Base-by-base conservation (phyloP, 2,797 vertebrate genomes). In the Mastacembelus armatus region DNA sequence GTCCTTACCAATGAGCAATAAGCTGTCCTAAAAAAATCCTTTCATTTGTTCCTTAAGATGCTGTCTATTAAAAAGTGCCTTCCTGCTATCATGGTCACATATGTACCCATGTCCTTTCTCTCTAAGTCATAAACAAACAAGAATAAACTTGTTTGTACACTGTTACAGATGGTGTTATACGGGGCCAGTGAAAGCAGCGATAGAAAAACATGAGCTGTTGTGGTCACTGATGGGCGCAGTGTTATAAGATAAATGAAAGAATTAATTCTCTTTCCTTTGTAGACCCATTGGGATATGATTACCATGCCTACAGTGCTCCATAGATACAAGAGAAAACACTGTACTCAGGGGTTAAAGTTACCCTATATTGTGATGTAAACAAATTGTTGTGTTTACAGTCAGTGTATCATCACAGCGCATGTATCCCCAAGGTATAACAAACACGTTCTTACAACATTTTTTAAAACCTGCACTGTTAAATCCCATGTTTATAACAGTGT, bases 11-110 rank as follows among this genome's bases (percentile, higher is more conserved):
- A 58, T 58, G 68, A 77, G 58, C 66, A 50, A 42, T 71, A 70
- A 58, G 74, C 74, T 65, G 70, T 74, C 80, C 77, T 59, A 60
- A 75, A 66, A 80, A 75, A 71, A 80, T 67, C 62, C 57, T 61
- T 42, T 21, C 64, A 58, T 66, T 74, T 69, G 59, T 43, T 59
- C 30, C 47, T 45, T 33, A 33, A 59, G 43, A 60, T 58, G 48
- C 26, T 45, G 32, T 67, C 54, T 45, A 18, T 70, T 55, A 49
- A 27, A 71, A 29, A 72, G 59, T 5, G 10, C 42, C 33, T 58
- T 57, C 24, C 22, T 55, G 26, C 35, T 42, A 36, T 14, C 10
- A 2, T 50, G 32, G 30, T 57, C 24, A 48, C 63, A 7, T 22
- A 45, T 68, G 15, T 51, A 32, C 49, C 60, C 58, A 42, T 16